phyloP scores from a whole-genome alignment of 2,888 invertebrate genomes.

The Napeogenes sylphis region DNA sequence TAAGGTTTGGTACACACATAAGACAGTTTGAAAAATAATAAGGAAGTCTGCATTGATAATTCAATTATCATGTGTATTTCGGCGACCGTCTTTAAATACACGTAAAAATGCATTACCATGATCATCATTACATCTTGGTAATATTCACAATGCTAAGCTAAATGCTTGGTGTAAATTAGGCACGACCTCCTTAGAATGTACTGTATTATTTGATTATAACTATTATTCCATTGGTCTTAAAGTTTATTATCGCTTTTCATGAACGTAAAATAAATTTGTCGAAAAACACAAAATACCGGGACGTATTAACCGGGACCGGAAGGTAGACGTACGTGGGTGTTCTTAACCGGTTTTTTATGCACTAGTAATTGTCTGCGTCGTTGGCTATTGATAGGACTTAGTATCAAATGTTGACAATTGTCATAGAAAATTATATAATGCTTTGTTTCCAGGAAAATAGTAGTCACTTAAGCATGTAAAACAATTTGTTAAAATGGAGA shows the following conservation, averaged over 20 bases:
- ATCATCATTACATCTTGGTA: slow-evolving; percentile 68
- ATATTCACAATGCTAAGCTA: slow-evolving; percentile 73
- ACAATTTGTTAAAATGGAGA: too few relatives aligned
- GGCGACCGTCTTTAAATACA: slow-evolving; percentile 62
- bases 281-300: slow-evolving; percentile 63
- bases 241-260: slow-evolving; percentile 48
- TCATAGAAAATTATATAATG: neutral
- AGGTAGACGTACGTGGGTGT: slow-evolving; percentile 70
- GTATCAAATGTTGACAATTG: slow-evolving; percentile 32
- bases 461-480: too few relatives aligned
- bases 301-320: slow-evolving; percentile 69
- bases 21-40: slow-evolving; percentile 59
- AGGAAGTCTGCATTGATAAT: slow-evolving; percentile 69
- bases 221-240: slow-evolving; percentile 45
- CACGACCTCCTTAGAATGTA: slow-evolving; percentile 47
- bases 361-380: slow-evolving; percentile 57
- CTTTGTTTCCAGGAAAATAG: neutral
- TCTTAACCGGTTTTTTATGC: slow-evolving; percentile 64
- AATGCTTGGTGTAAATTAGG: slow-evolving; percentile 72
- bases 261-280: slow-evolving; percentile 46
- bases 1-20: neutral
- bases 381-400: slow-evolving; percentile 53
- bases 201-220: slow-evolving; percentile 31
- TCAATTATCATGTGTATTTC: slow-evolving; percentile 63
- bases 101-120: slow-evolving; percentile 70